Evolutionary conservation across 2,888 invertebrate genomes (phyloP), one percentile per base, ranked within the genome.

Genomic region (Harmothoe impar): DNA sequence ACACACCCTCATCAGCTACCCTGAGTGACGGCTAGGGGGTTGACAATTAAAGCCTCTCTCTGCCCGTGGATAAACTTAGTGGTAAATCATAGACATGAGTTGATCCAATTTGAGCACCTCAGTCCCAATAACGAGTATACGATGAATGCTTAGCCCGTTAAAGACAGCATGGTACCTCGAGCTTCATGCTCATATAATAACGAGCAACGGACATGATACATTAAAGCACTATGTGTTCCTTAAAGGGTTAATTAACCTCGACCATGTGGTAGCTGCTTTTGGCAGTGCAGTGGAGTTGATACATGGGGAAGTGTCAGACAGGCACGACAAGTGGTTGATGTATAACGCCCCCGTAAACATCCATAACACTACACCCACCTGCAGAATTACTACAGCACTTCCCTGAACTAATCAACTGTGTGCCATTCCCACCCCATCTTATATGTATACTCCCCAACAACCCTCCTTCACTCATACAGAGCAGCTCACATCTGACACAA

Each of bases 31-130:
- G 81, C 43, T 33, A 0, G 7, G 81, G 25, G 20, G 17, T 23
- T 43, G 81, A 81, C 43, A 81, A 81, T 81, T 81, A 81, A 81
- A 81, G 43, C 81, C 43, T 72, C 25, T 33, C 81, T 81, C 81
- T 20, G 15, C 35, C 43, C 20, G 81, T n/a, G n/a, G 72, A 29
- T 33, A 35, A 33, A 81, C n/a, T n/a, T n/a, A n/a, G 77, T 35
- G 81, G 81, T 81, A 81, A 81, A 81, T 81, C 81, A 81, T 35
- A 1, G 35, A 33, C 43, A 81, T 81, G 35, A 81, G 81, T 81
- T 81, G 33, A 81, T 81, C 33, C 81, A 81, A 81, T 81, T 81
- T 81, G 81, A 81, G 81, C 20, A 81, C 5, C 43, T 43, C 35
- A 35, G 25, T 35, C 81, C 12, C 35, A 81, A 81, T 35, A n/a